Percentiles rank a stretch among this genome's conserved stretches.
phyloP scores from a whole-genome alignment of 92 coral and sea anemone genomes.

The Heliopora coerulea region DNA sequence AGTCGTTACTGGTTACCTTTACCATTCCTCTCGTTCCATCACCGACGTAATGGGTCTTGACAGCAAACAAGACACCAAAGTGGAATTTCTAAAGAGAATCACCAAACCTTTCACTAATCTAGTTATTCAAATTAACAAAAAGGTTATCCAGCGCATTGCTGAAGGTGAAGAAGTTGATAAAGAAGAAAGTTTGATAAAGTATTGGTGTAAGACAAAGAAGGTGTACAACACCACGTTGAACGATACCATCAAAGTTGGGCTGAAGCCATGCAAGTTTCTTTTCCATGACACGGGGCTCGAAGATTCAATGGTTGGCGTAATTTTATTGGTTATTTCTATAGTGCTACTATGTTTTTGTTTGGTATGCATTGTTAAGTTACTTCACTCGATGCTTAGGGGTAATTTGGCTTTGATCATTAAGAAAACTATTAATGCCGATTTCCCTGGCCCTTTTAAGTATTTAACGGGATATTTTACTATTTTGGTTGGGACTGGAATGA shows the following conservation, averaged over 20 bases:
- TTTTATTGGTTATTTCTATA: slow-evolving; percentile 70
- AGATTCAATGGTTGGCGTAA: slow-evolving; percentile 81
- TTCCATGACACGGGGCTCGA: slow-evolving; percentile 67
- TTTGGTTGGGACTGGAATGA: slow-evolving; percentile 89
- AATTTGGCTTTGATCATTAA: slow-evolving; percentile 85
- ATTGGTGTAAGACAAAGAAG: slow-evolving; percentile 51
- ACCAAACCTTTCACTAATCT: slow-evolving; percentile 89
- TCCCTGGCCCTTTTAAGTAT: slow-evolving; percentile 86
- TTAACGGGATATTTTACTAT: slow-evolving; percentile 94
- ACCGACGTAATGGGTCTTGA: slow-evolving; percentile 54
- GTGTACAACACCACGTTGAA: slow-evolving; percentile 35
- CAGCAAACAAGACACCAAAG: slow-evolving; percentile 56
- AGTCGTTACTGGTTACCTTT: slow-evolving; percentile 66
- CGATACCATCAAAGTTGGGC: slow-evolving; percentile 4
- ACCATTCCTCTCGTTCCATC: slow-evolving; percentile 54
- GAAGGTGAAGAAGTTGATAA: slow-evolving; percentile 58
- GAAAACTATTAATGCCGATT: slow-evolving; percentile 87
- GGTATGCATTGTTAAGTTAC: slow-evolving; percentile 72
- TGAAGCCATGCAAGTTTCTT: slow-evolving; percentile 65
- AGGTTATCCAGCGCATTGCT: slow-evolving; percentile 74
- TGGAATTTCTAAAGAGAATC: slow-evolving; percentile 66
- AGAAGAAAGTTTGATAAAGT: slow-evolving; percentile 67
- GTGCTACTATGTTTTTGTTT: slow-evolving; percentile 81
- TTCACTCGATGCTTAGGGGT: slow-evolving; percentile 88
- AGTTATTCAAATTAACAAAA: slow-evolving; percentile 81